Conservation (phyloP, 2,113 vertebrate genomes). For the Gorilla gorilla region DNA sequence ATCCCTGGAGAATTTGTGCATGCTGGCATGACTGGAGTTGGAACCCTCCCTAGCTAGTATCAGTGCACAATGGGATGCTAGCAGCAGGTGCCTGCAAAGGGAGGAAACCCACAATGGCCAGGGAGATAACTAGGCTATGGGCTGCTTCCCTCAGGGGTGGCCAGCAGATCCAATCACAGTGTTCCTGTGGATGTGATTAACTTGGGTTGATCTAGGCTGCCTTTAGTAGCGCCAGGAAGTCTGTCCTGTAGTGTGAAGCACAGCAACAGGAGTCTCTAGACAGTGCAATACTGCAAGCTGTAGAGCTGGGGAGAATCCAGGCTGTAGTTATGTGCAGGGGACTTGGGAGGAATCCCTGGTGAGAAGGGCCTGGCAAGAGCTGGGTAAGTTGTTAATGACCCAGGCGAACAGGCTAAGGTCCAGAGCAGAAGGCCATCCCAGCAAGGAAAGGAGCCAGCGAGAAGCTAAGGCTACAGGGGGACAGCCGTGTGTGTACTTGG, state of each 20-base stretch:
- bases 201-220: not conserved
- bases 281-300: not conserved
- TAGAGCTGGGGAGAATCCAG: not conserved
- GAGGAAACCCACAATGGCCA: not conserved
- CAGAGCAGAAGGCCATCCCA: not conserved
- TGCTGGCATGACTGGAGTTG: not conserved
- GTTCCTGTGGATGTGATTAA: not conserved
- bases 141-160: not conserved
- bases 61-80: not conserved
- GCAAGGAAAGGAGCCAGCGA: not conserved
- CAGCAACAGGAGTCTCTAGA: not conserved
- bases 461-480: not conserved
- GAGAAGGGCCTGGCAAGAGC: not conserved
- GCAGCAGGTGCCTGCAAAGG: not conserved
- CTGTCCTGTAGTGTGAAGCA: not conserved
- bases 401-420: not conserved
- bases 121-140: not conserved
- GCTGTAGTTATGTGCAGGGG: not conserved
- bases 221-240: not conserved
- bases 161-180: slow-evolving; percentile 18
- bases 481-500: not conserved
- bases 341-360: not conserved
- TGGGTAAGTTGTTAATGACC: not conserved
- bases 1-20: slow-evolving; percentile 14
- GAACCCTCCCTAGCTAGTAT: not conserved